phyloP scores from a whole-genome alignment of 2,888 invertebrate species.

The Pseudolycoriella hygida region DNA sequence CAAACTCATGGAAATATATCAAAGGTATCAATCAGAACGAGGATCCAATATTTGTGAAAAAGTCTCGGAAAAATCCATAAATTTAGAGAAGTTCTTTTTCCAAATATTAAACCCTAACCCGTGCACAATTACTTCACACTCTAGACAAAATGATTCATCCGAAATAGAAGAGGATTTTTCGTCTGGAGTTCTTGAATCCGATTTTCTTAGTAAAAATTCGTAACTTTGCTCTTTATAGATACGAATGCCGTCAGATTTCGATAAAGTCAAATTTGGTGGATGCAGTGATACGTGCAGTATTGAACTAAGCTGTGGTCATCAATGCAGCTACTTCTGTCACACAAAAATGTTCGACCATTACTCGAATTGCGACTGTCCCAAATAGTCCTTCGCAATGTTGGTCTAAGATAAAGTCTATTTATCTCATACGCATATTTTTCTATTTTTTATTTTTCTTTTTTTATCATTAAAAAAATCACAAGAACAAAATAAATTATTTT shows the following conservation, averaged over 20 bases:
- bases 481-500: no score
- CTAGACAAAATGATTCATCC: no score
- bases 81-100: neutral
- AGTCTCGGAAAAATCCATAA: neutral
- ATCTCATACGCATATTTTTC: no score
- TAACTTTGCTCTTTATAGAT: neutral
- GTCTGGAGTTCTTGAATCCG: neutral
- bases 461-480: no score
- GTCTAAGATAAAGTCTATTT: no score
- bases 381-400: no score
- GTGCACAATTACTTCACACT: no score
- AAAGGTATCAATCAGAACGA: conserved; percentile 5
- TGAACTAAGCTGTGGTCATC: conserved; percentile 8
- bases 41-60: neutral
- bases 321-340: conserved; percentile 8
- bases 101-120: no score
- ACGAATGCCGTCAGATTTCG: neutral
- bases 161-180: neutral
- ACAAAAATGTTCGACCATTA: conserved; percentile 6
- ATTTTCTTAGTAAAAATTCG: neutral
- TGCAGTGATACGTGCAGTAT: conserved; percentile 9
- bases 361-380: conserved; percentile 7
- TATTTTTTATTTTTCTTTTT: no score
- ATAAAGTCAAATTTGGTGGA: conserved; percentile 6
- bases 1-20: conserved; percentile 28